Percentiles rank a stretch among this genome's conserved stretches.
Evolutionary conservation across 1,140 invertebrate genomes (phyloP).

Genomic region (Drosophila miranda): DNA sequence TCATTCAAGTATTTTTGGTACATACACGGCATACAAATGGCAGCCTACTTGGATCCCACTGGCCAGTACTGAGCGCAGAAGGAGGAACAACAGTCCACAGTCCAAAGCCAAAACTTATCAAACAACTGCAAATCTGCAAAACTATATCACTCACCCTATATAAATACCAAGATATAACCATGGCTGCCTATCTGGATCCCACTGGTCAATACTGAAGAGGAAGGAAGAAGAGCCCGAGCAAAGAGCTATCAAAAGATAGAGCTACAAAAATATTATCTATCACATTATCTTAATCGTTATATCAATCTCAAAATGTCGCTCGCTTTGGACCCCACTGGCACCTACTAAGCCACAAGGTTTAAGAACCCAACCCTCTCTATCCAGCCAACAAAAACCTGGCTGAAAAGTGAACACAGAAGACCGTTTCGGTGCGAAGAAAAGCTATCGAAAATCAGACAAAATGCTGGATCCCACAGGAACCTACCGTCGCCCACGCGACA

Average conservation of each 20-base stretch:
- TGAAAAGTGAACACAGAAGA: background rate
- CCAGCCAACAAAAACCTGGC: background rate
- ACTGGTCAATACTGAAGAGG: constrained; percentile 74
- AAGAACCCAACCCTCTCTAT: too few relatives aligned
- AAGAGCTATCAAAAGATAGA: background rate
- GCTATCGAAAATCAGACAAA: constrained; percentile 28
- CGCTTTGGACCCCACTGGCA: constrained; percentile 79
- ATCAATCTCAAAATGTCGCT: constrained; percentile 64
- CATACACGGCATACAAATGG: constrained; percentile 61
- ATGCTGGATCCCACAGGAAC: constrained; percentile 79
- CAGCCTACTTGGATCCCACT: constrained; percentile 68
- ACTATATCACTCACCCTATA: background rate
- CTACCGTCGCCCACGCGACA: constrained; percentile 65
- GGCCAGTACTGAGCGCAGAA: constrained; percentile 52
- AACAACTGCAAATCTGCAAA: background rate
- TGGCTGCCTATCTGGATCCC: constrained; percentile 74
- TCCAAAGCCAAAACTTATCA: too few relatives aligned
- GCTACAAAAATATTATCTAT: background rate
- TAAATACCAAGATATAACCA: constrained; percentile 25
- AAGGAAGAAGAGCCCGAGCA: constrained; percentile 2
- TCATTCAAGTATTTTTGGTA: constrained; percentile 66
- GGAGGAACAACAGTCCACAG: background rate
- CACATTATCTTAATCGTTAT: constrained; percentile 3
- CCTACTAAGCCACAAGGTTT: constrained; percentile 52
- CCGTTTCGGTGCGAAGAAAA: constrained; percentile 12